Evolutionary conservation across 1,140 invertebrate genomes (phyloP).

Genomic region (Laupala kohalensis): DNA sequence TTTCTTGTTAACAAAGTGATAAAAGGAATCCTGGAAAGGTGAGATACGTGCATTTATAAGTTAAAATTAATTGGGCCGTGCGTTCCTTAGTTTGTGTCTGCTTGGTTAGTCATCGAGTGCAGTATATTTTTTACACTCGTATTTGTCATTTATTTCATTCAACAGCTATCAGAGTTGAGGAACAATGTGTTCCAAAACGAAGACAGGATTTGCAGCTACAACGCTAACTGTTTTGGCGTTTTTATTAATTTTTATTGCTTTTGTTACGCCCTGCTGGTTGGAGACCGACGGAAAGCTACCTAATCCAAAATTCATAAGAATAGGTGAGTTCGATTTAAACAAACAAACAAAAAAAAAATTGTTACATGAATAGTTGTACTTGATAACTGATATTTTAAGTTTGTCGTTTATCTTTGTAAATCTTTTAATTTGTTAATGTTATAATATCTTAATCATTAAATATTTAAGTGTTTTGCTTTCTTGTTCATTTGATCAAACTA

Average conservation of each 20-base stretch:
- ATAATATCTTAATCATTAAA: background rate
- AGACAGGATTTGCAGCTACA: slow-evolving; percentile 55
- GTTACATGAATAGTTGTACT: background rate
- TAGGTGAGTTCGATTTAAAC: slow-evolving; percentile 43
- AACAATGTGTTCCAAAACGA: slow-evolving; percentile 41
- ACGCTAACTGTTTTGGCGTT: slow-evolving; percentile 49
- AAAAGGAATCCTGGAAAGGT: background rate
- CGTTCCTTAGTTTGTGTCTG: slow-evolving; percentile 12
- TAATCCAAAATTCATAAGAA: slow-evolving; percentile 64
- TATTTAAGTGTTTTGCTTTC: background rate
- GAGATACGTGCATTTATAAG: background rate
- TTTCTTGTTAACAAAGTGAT: background rate
- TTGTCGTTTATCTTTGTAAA: background rate
- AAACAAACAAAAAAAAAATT: background rate
- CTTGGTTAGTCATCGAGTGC: background rate
- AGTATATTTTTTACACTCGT: background rate
- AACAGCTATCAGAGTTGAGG: too few relatives aligned
- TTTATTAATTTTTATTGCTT: slow-evolving; percentile 69
- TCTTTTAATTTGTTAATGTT: background rate
- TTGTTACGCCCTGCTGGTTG: slow-evolving; percentile 86
- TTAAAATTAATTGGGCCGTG: background rate
- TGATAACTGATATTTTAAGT: background rate
- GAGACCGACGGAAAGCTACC: slow-evolving; percentile 68
- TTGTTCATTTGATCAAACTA: background rate
- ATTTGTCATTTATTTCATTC: too few relatives aligned